Evolutionary conservation across 2,113 vertebrate genomes (phyloP), one percentile per base, ranked within the genome.

Genomic region (Helogale parvula): DNA sequence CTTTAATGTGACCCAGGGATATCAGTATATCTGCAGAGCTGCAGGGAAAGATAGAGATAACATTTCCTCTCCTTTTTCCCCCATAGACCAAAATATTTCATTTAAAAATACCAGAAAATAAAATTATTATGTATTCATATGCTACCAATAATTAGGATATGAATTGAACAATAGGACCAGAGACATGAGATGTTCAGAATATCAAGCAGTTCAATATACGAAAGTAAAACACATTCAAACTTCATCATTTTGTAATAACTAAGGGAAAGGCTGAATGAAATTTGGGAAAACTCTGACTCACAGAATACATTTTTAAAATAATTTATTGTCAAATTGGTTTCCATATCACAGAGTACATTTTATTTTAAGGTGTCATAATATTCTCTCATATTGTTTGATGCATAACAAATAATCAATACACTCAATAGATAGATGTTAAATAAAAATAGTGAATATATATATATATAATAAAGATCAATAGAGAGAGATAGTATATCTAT

Each of bases 71-170:
- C 15, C 1, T 65, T 76, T 84, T 17, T 8, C 35, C 54, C 11
- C 16, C 35, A 35, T 31, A 86, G 0, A 66, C 27, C 17, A 82
- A 87, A 93, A 57, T 2, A 33, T 81, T 93, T 83, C 72, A 35
- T 10, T 66, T 29, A 52, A 95, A 93, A 90, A 84, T 80, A 65
- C n/a, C 81, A 87, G 45, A 63, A 72, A 82, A 93, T n/a, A 15
- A 14, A 14, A 90, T 76, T 76, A 81, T 19, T 74, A 31, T 88
- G 15, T 57, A 80, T 52, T 77, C 81, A 76, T 52, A 45, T 38
- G 38, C 14, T 69, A 85, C 65, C 25, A 57, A 27, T 4, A 88
- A 91, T 71, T 88, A 74, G 72, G 60, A 29, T 47, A 74, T 17
- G 77, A 23, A 87, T 83, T 65, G 17, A 60, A 74, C 16, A 79